phyloP scores from a whole-genome alignment of 1,140 invertebrate species.

The Drosophila lini region DNA sequence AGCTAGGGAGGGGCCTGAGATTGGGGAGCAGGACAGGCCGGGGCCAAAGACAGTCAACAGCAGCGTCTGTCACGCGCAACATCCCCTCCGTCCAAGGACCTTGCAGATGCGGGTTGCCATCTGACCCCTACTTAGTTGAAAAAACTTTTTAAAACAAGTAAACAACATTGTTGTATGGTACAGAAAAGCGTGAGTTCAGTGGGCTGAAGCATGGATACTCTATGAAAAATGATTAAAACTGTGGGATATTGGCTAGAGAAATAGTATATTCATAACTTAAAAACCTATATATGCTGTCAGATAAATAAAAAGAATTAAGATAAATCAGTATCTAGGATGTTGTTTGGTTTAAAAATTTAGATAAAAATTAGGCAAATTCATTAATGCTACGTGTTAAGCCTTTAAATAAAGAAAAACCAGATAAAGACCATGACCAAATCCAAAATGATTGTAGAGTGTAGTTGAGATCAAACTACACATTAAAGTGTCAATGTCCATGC shows the following conservation, averaged over 20 bases:
- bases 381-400: background rate
- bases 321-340: background rate
- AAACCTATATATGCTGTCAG: background rate
- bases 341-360: background rate
- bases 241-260: background rate
- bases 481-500: conserved; percentile 52
- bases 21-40: background rate
- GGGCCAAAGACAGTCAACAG: conserved; percentile 45
- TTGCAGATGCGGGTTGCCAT: conserved; percentile 29
- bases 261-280: background rate
- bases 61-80: conserved; percentile 74
- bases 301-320: background rate
- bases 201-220: conserved; percentile 4
- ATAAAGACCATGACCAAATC: background rate
- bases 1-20: background rate
- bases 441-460: conserved; percentile 5
- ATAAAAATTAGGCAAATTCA: background rate
- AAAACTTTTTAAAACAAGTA: conserved; percentile 47
- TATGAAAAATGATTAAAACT: background rate
- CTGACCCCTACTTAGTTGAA: conserved; percentile 44
- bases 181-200: background rate
- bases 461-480: conserved; percentile 58
- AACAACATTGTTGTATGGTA: conserved; percentile 15
- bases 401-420: background rate
- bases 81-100: conserved; percentile 41